phyloP scores from a whole-genome alignment of 1,140 invertebrate species.

The Cephus cinctus region DNA sequence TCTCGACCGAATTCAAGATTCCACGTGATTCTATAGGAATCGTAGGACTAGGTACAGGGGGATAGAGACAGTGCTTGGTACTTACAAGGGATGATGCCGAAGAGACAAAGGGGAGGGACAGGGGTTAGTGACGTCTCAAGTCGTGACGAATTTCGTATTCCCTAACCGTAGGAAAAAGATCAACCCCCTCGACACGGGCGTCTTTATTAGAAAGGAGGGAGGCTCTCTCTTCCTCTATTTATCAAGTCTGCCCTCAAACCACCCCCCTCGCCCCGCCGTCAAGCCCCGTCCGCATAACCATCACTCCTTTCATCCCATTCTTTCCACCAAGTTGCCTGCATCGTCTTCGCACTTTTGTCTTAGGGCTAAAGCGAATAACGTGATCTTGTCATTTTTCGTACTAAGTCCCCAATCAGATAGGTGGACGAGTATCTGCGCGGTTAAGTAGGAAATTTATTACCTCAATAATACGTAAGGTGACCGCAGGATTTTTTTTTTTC shows the following conservation, averaged over 20 bases:
- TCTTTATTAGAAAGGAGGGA: slow-evolving; percentile 56
- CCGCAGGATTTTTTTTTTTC: too few species aligned
- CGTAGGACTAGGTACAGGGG: neutral
- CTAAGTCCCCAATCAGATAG: too few species aligned
- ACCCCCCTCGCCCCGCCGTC: neutral
- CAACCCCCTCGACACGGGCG: slow-evolving; percentile 53
- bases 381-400: too few species aligned
- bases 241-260: slow-evolving; percentile 34
- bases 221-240: slow-evolving; percentile 41
- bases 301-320: too few species aligned
- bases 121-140: slow-evolving; percentile 36
- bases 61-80: neutral
- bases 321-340: too few species aligned
- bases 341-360: too few species aligned
- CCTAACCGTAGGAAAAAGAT: slow-evolving; percentile 44
- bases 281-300: neutral
- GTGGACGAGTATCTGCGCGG: too few species aligned
- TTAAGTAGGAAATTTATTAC: too few species aligned
- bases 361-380: too few species aligned
- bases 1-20: neutral
- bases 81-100: neutral
- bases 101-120: neutral
- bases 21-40: neutral
- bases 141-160: slow-evolving; percentile 50
- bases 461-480: too few species aligned